Evolutionary conservation across 2,797 vertebrate genomes (phyloP).

Genomic region (Menidia menidia): DNA sequence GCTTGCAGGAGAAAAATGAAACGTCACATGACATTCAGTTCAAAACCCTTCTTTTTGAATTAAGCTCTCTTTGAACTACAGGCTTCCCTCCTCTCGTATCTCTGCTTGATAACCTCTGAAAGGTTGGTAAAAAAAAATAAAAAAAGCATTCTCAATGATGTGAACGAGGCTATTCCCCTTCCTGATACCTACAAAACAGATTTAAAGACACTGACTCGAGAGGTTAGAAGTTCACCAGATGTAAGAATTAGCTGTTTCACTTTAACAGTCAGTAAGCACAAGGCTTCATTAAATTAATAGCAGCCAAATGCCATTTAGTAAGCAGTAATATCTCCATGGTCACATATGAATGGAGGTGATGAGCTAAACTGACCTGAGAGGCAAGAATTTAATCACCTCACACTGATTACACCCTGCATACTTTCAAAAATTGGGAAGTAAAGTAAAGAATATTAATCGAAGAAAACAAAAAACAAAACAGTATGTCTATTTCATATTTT

Average conservation of each 20-base stretch:
- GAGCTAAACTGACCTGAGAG: constrained; percentile 10
- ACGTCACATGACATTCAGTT: constrained; percentile 60
- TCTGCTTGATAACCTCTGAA: constrained; percentile 58
- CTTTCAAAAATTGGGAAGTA: constrained; percentile 1
- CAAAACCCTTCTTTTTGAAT: constrained; percentile 63
- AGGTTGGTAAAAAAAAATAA: constrained; percentile 15
- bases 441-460: not conserved
- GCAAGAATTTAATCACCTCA: constrained; percentile 18
- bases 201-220: constrained; percentile 28
- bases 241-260: constrained; percentile 20
- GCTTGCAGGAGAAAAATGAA: constrained; percentile 36
- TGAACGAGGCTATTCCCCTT: constrained; percentile 29
- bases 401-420: not conserved
- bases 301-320: constrained; percentile 30
- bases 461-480: not conserved
- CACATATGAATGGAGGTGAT: constrained; percentile 16
- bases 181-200: constrained; percentile 20
- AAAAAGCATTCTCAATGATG: constrained; percentile 44
- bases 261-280: constrained; percentile 10
- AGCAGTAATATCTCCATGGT: constrained; percentile 26
- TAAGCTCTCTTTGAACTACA: constrained; percentile 35
- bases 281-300: constrained; percentile 23
- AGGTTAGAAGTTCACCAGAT: constrained; percentile 44
- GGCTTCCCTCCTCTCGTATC: constrained; percentile 59
- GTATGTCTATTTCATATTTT: too few species aligned